Conservation (phyloP, 1,140 invertebrate species). For the Hycleus cichorii region DNA sequence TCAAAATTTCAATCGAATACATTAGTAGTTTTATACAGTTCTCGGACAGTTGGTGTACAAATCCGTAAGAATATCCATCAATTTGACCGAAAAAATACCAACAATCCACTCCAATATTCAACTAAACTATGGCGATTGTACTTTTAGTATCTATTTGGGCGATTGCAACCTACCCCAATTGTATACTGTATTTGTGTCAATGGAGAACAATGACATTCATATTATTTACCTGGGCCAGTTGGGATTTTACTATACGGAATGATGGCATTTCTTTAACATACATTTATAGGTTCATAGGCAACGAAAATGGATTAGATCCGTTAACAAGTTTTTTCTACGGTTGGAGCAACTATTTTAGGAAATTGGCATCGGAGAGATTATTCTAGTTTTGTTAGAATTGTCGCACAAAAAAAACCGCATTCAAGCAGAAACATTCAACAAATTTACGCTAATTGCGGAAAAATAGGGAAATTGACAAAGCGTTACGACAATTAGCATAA, state of each 20-base stretch:
- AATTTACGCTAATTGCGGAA: no score
- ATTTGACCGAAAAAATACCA: constrained; percentile 33
- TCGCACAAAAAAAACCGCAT: no score
- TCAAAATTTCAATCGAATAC: constrained; percentile 5
- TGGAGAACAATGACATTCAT: constrained; percentile 24
- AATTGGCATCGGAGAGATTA: no score
- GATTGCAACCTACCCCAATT: constrained; percentile 31
- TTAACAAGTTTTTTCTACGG: no score
- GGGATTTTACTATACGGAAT: constrained; percentile 4
- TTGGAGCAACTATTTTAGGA: no score
- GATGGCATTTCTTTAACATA: constrained; percentile 3
- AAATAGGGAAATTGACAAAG: no score
- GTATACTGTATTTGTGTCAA: constrained; percentile 8
- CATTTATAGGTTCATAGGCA: constrained; percentile 6
- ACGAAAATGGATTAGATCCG: constrained; percentile 24
- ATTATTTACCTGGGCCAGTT: constrained; percentile 28
- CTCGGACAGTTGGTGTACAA: constrained; percentile 28
- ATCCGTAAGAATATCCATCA: constrained; percentile 25
- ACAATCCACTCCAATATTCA: constrained; percentile 10
- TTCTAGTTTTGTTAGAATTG: no score
- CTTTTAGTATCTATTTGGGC: constrained; percentile 15
- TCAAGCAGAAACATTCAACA: no score
- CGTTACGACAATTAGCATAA: no score
- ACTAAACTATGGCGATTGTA: neutral
- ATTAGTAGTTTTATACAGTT: constrained; percentile 24